A percentile compares a stretch with the other conserved stretches of the same genome.
Conservation (phyloP, 2,113 vertebrate species). For the Esox niger region DNA sequence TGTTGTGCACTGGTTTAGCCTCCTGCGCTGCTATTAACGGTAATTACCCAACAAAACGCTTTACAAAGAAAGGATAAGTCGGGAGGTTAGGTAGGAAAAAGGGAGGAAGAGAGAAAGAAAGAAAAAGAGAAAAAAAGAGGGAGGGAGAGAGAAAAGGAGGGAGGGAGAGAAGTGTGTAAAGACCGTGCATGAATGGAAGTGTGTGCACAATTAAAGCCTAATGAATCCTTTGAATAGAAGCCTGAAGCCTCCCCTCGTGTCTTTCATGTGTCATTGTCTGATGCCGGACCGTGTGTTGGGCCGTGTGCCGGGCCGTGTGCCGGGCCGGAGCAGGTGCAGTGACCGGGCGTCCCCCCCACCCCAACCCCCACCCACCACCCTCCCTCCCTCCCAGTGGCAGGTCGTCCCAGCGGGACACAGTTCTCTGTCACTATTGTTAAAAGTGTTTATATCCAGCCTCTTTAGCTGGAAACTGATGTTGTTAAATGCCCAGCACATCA, state of each 20-base stretch:
- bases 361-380: too few species aligned
- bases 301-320: too few species aligned
- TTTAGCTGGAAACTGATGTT: slow-evolving; percentile 12
- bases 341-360: too few species aligned
- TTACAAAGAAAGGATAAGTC: not conserved
- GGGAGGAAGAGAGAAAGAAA: not conserved
- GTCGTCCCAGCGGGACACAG: not conserved
- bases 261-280: not conserved
- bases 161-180: not conserved
- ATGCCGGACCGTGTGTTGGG: not conserved
- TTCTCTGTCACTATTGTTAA: slow-evolving; percentile 16
- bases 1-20: not conserved
- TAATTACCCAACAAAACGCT: not conserved
- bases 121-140: not conserved
- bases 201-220: slow-evolving; percentile 6
- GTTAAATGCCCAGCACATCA: not conserved
- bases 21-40: not conserved
- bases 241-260: not conserved
- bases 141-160: not conserved
- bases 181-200: not conserved
- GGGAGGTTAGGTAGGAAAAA: too few species aligned
- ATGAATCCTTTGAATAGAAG: slow-evolving; percentile 5
- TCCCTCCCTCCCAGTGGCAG: too few species aligned
- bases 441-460: slow-evolving; percentile 5
- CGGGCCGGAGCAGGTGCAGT: slow-evolving; percentile 3